Percentiles rank a stretch among this genome's conserved stretches.
Evolutionary conservation across 2,888 invertebrate genomes (phyloP).

Genomic region (Congeria kusceri): DNA sequence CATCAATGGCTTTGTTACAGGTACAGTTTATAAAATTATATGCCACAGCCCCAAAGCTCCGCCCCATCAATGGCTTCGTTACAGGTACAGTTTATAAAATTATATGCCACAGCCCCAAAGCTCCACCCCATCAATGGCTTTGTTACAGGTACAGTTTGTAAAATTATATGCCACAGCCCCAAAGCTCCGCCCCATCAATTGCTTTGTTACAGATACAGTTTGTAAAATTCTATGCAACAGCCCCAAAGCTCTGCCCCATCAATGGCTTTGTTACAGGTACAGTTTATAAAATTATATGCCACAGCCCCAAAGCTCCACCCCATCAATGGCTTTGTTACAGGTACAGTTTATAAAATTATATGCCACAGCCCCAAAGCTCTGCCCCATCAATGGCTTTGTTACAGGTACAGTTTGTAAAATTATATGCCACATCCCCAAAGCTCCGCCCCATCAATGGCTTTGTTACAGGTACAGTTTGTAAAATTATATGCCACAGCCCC

Average conservation of each 20-base stretch:
- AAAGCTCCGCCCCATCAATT: slow-evolving; percentile 93
- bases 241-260: slow-evolving; percentile 90
- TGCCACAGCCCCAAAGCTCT: slow-evolving; percentile 86
- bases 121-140: slow-evolving; percentile 94
- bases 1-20: slow-evolving; percentile 94
- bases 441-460: slow-evolving; percentile 94
- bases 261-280: slow-evolving; percentile 93
- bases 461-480: slow-evolving; percentile 89
- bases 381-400: slow-evolving; percentile 94
- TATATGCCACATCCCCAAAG: too few relatives aligned
- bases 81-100: slow-evolving; percentile 87
- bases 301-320: slow-evolving; percentile 90
- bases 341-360: slow-evolving; percentile 59
- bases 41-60: slow-evolving; percentile 86
- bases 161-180: too few relatives aligned
- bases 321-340: slow-evolving; percentile 94
- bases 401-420: slow-evolving; percentile 87
- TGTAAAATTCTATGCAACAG: too few relatives aligned
- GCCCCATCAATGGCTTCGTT: slow-evolving; percentile 94
- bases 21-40: slow-evolving; percentile 59
- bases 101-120: too few relatives aligned
- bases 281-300: too few relatives aligned
- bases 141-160: slow-evolving; percentile 89
- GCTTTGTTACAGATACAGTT: slow-evolving; percentile 91
- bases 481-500: too few relatives aligned